Evolutionary conservation across 2,888 invertebrate species (phyloP).

Genomic region (Ellobium chinense): DNA sequence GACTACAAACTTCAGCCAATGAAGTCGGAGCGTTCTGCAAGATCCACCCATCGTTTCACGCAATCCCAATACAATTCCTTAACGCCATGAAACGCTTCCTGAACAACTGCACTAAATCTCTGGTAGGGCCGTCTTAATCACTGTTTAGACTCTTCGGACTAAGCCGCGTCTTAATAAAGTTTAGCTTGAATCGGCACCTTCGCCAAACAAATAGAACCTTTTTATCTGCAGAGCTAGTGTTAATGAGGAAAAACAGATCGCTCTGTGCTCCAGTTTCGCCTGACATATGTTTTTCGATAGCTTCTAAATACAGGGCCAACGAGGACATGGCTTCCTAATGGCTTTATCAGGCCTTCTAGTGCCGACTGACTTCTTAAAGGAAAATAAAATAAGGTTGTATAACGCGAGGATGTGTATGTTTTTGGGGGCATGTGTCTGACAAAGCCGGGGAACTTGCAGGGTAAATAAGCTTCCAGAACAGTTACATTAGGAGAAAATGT

Average conservation of each 20-base stretch:
- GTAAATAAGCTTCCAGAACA: no score
- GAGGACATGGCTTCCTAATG: slow-evolving; percentile 7
- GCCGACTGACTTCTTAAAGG: background rate
- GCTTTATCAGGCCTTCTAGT: background rate
- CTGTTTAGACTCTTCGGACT: background rate
- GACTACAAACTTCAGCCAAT: no score
- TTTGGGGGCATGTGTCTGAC: no score
- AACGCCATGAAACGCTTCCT: background rate
- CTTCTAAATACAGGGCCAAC: background rate
- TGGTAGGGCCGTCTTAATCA: background rate
- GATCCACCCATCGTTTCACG: background rate
- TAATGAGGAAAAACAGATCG: slow-evolving; percentile 19
- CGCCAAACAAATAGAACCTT: background rate
- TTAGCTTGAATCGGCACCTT: background rate
- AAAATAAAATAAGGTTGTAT: no score
- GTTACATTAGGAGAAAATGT: no score
- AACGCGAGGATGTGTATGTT: no score
- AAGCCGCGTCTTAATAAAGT: background rate
- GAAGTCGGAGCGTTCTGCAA: no score
- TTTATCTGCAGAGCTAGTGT: background rate
- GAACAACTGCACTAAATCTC: background rate
- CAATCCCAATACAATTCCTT: background rate
- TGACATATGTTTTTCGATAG: slow-evolving; percentile 29
- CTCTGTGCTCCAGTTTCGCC: background rate
- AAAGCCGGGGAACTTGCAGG: no score